Percentiles rank a stretch among this genome's conserved stretches.
Conservation (phyloP, 2,888 invertebrate genomes). For the Saturnia pavonia region DNA sequence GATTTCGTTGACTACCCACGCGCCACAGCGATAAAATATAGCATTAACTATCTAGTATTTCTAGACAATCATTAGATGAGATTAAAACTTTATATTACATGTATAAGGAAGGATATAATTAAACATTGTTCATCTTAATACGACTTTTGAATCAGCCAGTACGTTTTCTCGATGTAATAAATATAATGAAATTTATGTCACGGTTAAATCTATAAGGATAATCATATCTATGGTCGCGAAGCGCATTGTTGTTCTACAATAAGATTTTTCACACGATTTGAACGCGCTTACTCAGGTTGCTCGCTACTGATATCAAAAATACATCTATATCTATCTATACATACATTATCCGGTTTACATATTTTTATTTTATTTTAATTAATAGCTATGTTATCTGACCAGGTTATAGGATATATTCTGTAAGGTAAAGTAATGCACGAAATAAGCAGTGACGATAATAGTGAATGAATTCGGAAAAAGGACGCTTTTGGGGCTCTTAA, state of each 20-base stretch:
- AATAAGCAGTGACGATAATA: no score
- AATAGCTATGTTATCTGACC: no score
- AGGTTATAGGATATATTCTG: no score
- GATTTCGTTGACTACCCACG: no score
- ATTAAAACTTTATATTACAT: neutral
- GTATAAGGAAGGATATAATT: slow-evolving; percentile 19
- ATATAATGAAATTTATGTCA: slow-evolving; percentile 75
- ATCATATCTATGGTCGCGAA: slow-evolving; percentile 73
- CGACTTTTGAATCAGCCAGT: slow-evolving; percentile 22
- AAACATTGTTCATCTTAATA: slow-evolving; percentile 26
- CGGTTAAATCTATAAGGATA: slow-evolving; percentile 69
- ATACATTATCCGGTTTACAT: no score
- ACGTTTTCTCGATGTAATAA: slow-evolving; percentile 66
- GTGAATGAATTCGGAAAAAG: no score
- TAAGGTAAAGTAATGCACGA: no score
- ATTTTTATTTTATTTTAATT: no score
- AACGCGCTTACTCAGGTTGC: slow-evolving; percentile 52
- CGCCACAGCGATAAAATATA: no score
- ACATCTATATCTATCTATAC: no score
- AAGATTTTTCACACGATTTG: slow-evolving; percentile 66
- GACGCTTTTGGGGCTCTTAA: no score
- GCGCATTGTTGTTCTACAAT: slow-evolving; percentile 65
- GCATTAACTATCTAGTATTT: neutral
- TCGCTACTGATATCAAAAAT: slow-evolving; percentile 53
- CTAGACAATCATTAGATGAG: neutral